These are phyloP conservation scores for Procambarus virginalis DNA, from an alignment of 1,140 invertebrate genomes.

Conservation along the genomic window DNA sequence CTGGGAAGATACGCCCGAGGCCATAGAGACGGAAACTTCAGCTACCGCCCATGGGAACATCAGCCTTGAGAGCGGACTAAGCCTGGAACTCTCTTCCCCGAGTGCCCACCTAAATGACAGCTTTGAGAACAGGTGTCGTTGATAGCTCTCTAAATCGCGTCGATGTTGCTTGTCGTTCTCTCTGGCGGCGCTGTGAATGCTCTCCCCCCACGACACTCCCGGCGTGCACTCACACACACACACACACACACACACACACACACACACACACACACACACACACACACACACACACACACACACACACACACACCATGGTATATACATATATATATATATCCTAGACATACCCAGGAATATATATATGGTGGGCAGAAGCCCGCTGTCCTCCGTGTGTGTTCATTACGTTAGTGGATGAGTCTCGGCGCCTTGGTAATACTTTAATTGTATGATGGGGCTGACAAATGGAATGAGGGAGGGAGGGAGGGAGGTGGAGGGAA, in stretches of 20 bases:
- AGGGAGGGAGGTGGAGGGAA: neutral
- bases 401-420: neutral
- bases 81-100: neutral
- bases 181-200: slow-evolving; percentile 25
- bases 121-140: slow-evolving; percentile 47
- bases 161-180: slow-evolving; percentile 44
- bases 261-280: neutral
- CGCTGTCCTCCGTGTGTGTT: slow-evolving; percentile 2
- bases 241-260: neutral
- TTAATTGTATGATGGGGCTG: slow-evolving; percentile 4
- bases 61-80: neutral
- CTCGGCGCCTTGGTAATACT: neutral
- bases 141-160: slow-evolving; percentile 38
- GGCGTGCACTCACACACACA: slow-evolving; percentile 11
- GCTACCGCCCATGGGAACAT: neutral
- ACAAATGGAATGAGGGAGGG: neutral
- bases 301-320: neutral
- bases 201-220: neutral
- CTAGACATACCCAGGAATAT: neutral
- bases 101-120: slow-evolving; percentile 32
- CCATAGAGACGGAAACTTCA: neutral
- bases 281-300: slow-evolving; percentile 1
- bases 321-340: neutral
- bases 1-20: neutral
- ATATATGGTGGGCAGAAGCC: neutral